Evolutionary conservation across 1,140 invertebrate genomes (phyloP).

Genomic region (Carposina sasakii): DNA sequence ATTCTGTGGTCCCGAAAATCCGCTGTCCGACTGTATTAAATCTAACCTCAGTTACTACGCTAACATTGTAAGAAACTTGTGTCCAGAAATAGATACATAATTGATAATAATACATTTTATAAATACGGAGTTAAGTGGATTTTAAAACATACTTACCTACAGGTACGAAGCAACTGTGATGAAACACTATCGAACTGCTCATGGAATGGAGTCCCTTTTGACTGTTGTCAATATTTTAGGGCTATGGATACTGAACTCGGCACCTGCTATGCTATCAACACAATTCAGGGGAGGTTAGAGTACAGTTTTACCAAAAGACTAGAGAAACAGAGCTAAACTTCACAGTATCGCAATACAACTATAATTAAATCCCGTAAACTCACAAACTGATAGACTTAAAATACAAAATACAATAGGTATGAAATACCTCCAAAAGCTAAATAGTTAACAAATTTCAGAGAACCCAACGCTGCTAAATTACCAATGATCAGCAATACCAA

Average conservation of each 20-base stretch:
- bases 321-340: too few relatives aligned
- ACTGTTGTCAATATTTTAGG: constrained; percentile 78
- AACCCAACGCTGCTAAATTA: constrained; percentile 40
- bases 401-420: constrained; percentile 6
- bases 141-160: background rate
- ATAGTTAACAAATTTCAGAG: constrained; percentile 34
- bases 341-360: too few relatives aligned
- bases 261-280: constrained; percentile 77
- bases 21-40: constrained; percentile 70
- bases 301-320: too few relatives aligned
- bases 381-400: too few relatives aligned
- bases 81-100: too few relatives aligned
- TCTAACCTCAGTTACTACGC: constrained; percentile 74
- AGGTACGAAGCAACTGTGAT: constrained; percentile 75
- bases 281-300: constrained; percentile 70
- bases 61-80: constrained; percentile 65
- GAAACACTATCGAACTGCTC: constrained; percentile 74
- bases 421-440: background rate
- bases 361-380: too few relatives aligned
- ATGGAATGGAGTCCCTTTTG: constrained; percentile 76
- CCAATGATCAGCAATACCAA: constrained; percentile 73
- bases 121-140: background rate
- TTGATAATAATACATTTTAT: background rate
- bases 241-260: constrained; percentile 78
- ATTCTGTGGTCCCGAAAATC: constrained; percentile 70